Evolutionary conservation across 2,113 vertebrate species (phyloP).

Genomic region (Gymnarchus niloticus): DNA sequence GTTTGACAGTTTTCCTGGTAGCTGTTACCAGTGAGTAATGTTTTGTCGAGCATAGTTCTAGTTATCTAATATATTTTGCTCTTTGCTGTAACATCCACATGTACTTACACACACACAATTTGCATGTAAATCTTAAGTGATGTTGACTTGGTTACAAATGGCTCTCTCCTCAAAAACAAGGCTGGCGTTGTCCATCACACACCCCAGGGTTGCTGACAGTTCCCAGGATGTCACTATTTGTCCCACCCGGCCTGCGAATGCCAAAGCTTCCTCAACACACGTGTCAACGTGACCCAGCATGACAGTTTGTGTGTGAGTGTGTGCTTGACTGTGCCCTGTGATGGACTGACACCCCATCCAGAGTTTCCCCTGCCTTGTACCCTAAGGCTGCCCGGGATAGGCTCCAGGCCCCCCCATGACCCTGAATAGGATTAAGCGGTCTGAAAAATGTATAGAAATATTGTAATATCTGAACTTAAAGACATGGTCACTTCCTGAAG

Average conservation of each 20-base stretch:
- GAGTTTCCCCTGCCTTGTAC: too few species aligned
- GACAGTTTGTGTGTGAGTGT: conserved; percentile 1
- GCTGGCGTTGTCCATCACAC: neutral
- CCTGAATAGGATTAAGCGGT: too few species aligned
- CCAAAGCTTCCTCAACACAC: neutral
- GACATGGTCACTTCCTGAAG: too few species aligned
- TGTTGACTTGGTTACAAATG: neutral
- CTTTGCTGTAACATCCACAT: neutral
- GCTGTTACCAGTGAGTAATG: neutral
- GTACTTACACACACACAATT: neutral
- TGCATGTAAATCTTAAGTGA: neutral
- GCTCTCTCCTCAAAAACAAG: neutral
- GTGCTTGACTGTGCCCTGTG: too few species aligned
- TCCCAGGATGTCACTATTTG: neutral
- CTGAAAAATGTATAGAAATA: too few species aligned
- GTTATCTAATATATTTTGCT: neutral
- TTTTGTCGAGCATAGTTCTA: neutral
- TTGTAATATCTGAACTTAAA: neutral
- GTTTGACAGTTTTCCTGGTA: neutral
- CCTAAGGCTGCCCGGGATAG: too few species aligned
- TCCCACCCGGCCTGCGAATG: neutral
- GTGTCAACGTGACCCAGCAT: neutral
- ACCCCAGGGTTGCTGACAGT: neutral
- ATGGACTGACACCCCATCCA: too few species aligned
- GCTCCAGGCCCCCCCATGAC: too few species aligned